Percentiles rank a stretch among this genome's conserved stretches.
Evolutionary conservation across 2,888 invertebrate species (phyloP).

Genomic region (Baccha elongata): DNA sequence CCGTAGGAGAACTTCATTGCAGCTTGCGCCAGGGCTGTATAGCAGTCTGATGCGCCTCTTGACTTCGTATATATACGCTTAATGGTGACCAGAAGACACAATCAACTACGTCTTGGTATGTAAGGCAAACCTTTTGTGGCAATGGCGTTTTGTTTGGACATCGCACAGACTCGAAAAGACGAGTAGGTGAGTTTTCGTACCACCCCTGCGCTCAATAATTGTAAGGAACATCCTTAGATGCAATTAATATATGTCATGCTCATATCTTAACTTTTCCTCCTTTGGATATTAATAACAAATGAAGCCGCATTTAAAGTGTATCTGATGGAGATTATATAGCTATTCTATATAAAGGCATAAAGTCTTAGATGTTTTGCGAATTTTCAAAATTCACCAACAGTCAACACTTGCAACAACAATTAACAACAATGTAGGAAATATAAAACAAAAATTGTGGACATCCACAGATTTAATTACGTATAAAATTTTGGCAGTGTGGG

Average conservation of each 20-base stretch:
- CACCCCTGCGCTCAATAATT: conserved; percentile 60
- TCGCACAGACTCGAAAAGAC: conserved; percentile 36
- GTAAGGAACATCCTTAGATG: conserved; percentile 53
- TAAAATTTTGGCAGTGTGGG: too few relatives aligned
- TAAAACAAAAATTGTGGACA: too few relatives aligned
- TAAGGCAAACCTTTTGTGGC: conserved; percentile 55
- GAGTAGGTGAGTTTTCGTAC: conserved; percentile 64
- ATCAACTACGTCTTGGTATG: conserved; percentile 36
- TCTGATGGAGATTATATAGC: conserved; percentile 13
- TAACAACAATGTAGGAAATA: too few relatives aligned
- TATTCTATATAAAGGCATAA: conserved; percentile 30
- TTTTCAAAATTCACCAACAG: too few relatives aligned
- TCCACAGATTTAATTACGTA: too few relatives aligned
- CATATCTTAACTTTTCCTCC: conserved; percentile 53
- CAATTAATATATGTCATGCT: conserved; percentile 69
- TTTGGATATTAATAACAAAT: conserved; percentile 57
- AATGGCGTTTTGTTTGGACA: conserved; percentile 56
- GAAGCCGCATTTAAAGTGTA: conserved; percentile 30
- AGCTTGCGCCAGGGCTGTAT: neutral
- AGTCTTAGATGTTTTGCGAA: conserved; percentile 23
- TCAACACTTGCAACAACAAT: too few relatives aligned
- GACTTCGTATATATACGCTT: conserved; percentile 38
- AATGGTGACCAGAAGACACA: conserved; percentile 55
- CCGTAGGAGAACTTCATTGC: conserved; percentile 55
- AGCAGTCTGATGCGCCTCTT: conserved; percentile 24